Conservation (phyloP, 2,113 vertebrate species). For the Rafetus swinhoei region DNA sequence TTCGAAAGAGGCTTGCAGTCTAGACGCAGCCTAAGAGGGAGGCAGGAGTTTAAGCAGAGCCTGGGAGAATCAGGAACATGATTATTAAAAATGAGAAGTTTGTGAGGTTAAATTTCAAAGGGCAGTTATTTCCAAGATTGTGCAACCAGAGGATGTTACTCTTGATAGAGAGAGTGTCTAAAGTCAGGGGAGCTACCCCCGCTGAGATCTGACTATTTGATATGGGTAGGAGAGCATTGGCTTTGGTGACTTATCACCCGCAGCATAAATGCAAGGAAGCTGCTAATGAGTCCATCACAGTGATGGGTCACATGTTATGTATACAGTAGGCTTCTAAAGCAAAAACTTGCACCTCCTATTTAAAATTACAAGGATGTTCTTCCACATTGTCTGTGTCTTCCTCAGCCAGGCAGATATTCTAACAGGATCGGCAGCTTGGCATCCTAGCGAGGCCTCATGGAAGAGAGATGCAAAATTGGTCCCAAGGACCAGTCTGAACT, state of each 20-base stretch:
- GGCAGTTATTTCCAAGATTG: background rate
- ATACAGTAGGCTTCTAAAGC: background rate
- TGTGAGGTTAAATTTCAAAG: background rate
- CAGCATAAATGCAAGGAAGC: background rate
- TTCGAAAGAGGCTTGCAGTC: too few relatives aligned
- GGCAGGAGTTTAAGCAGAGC: background rate
- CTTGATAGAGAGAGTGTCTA: background rate
- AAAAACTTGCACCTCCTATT: background rate
- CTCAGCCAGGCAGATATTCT: background rate
- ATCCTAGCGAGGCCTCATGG: rapidly evolving
- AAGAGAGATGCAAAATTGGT: background rate
- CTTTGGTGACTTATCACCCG: background rate
- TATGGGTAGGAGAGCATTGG: background rate
- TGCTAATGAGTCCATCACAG: background rate
- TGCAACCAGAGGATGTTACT: background rate
- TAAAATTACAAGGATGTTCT: background rate
- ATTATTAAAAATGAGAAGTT: background rate
- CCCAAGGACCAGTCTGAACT: background rate
- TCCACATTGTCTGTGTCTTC: background rate
- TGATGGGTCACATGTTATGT: background rate
- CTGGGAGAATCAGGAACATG: background rate
- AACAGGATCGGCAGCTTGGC: background rate
- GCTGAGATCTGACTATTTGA: background rate
- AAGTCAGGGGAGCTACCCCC: background rate
- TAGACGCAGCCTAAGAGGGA: background rate